phyloP scores from a whole-genome alignment of 1,140 invertebrate species.

The Zelostemma sp. region DNA sequence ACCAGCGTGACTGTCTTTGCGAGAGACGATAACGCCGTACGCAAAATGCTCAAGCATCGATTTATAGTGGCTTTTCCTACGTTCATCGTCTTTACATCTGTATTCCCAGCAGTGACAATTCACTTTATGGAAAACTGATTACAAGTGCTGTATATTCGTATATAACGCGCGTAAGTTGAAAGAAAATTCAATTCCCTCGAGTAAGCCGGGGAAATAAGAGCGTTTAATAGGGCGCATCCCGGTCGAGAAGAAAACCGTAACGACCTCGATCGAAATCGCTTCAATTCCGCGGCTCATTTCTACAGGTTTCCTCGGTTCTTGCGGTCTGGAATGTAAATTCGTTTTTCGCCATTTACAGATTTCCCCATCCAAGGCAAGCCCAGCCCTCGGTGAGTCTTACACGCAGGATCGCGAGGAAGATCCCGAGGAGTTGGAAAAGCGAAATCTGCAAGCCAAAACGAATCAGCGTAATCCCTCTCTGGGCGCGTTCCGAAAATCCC shows the following conservation, averaged over 20 bases:
- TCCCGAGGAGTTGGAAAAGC: constrained; percentile 48
- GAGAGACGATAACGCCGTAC: constrained; percentile 33
- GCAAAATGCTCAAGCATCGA: constrained; percentile 30
- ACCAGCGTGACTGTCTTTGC: constrained; percentile 47
- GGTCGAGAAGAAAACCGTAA: constrained; percentile 30
- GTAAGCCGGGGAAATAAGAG: no score
- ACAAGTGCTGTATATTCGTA: no score
- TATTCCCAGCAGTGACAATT: no score
- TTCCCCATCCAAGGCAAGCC: constrained; percentile 32
- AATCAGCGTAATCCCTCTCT: constrained; percentile 68
- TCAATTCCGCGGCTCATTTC: constrained; percentile 47
- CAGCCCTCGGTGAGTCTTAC: constrained; percentile 41
- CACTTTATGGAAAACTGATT: no score
- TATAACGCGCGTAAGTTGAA: no score
- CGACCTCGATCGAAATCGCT: constrained; percentile 35
- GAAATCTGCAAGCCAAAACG: constrained; percentile 70
- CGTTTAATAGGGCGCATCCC: no score
- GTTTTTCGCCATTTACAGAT: constrained; percentile 47
- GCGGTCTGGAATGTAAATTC: constrained; percentile 46
- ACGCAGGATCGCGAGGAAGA: constrained; percentile 42
- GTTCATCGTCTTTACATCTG: no score
- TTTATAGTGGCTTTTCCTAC: constrained; percentile 43
- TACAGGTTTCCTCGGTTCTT: constrained; percentile 38
- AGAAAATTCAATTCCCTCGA: no score
- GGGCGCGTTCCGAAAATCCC: constrained; percentile 58